Conservation (phyloP, 2,888 invertebrate genomes). For the Dryomyza anilis region DNA sequence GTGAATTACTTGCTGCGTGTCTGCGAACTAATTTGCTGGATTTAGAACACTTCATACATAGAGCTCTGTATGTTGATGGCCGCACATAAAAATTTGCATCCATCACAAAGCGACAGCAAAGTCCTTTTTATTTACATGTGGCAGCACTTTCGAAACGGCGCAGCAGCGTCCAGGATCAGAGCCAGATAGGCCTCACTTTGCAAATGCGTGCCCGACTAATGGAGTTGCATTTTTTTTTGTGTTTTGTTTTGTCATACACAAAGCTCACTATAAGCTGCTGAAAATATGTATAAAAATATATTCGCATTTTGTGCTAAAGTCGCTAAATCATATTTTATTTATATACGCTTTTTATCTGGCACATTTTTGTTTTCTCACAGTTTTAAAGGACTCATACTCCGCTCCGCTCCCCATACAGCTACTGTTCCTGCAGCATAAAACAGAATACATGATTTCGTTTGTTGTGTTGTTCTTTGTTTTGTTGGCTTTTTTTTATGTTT, state of each 20-base stretch:
- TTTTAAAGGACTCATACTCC: too few species aligned
- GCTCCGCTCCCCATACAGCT: too few species aligned
- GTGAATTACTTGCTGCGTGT: slow-evolving; percentile 55
- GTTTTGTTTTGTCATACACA: neutral
- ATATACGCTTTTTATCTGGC: too few species aligned
- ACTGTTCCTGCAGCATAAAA: too few species aligned
- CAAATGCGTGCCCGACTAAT: slow-evolving; percentile 1
- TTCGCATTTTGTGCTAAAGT: too few species aligned
- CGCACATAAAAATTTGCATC: slow-evolving; percentile 18
- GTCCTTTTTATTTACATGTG: slow-evolving; percentile 14
- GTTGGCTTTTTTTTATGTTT: neutral
- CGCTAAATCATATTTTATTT: too few species aligned
- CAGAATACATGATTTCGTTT: too few species aligned
- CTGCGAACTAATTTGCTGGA: slow-evolving; percentile 59
- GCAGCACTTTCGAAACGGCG: neutral
- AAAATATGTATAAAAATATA: too few species aligned
- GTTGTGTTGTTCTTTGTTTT: neutral
- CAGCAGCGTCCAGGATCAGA: neutral
- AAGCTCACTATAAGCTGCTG: neutral
- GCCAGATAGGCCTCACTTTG: neutral
- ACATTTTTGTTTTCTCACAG: too few species aligned
- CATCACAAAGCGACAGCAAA: slow-evolving; percentile 13
- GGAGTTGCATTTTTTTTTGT: neutral
- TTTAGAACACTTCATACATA: slow-evolving; percentile 39
- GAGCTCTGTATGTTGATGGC: neutral